Conservation (phyloP, 2,888 invertebrate species). For the Polydrusus tereticollis region DNA sequence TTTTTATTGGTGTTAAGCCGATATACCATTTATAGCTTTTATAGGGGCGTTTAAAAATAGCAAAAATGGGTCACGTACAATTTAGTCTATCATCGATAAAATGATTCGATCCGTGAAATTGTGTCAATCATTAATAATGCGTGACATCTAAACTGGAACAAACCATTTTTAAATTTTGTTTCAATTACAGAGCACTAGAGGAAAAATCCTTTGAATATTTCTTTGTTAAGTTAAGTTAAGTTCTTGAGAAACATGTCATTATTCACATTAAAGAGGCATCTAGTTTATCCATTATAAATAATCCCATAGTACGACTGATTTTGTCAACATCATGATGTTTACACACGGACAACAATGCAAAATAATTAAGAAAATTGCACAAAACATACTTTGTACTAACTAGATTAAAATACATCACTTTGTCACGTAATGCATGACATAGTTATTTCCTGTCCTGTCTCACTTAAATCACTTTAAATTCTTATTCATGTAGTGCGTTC, state of each 20-base stretch:
- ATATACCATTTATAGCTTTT: slow-evolving; percentile 1
- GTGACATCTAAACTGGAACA: not conserved
- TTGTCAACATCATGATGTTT: not conserved
- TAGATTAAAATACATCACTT: not conserved
- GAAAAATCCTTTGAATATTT: not conserved
- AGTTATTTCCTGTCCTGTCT: not conserved
- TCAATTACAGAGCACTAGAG: not conserved
- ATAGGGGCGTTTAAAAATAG: not conserved
- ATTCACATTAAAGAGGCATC: too few species aligned
- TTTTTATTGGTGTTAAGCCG: not conserved
- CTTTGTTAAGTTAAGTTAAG: too few species aligned
- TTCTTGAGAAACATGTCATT: too few species aligned
- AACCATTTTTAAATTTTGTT: too few species aligned
- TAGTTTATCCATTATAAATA: not conserved
- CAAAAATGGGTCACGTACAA: slow-evolving; percentile 7
- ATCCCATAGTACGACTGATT: not conserved
- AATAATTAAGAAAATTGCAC: slow-evolving; percentile 8
- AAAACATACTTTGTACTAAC: not conserved
- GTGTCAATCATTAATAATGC: slow-evolving; percentile 8
- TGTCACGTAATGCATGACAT: slow-evolving; percentile 6
- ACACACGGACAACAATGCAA: not conserved
- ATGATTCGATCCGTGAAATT: slow-evolving; percentile 9
- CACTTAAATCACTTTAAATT: not conserved
- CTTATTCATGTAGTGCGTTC: not conserved
- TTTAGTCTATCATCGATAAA: slow-evolving; percentile 9